Conservation (phyloP, 2,113 vertebrate genomes). For the Cyprinodon brontotheroides region DNA sequence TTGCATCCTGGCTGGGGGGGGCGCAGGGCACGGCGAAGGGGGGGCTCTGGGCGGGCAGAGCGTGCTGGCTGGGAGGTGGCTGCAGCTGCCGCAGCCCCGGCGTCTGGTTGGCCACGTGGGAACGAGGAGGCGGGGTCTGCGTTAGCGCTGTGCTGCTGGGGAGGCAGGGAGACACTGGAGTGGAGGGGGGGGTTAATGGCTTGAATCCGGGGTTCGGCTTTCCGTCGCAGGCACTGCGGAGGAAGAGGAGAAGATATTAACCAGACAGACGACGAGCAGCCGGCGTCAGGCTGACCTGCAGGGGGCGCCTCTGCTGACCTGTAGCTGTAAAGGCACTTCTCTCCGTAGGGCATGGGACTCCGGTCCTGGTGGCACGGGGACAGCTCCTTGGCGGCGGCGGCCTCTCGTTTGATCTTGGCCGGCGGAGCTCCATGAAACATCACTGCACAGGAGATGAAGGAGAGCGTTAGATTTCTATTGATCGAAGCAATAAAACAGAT, state of each 20-base stretch:
- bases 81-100: constrained; percentile 58
- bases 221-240: constrained; percentile 93
- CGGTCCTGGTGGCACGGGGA: constrained; percentile 90
- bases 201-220: constrained; percentile 90
- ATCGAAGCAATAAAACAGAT: constrained; percentile 63
- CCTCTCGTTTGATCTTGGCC: constrained; percentile 94
- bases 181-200: constrained; percentile 92
- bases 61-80: constrained; percentile 66
- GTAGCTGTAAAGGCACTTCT: constrained; percentile 99
- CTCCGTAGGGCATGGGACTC: constrained; percentile 88
- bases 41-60: constrained; percentile 75
- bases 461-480: constrained; percentile 52
- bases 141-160: constrained; percentile 58
- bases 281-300: neutral
- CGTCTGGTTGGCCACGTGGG: constrained; percentile 65
- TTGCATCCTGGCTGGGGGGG: constrained; percentile 85
- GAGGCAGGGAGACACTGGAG: constrained; percentile 85
- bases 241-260: constrained; percentile 8
- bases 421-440: constrained; percentile 94
- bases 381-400: constrained; percentile 88
- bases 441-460: constrained; percentile 77
- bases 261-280: neutral
- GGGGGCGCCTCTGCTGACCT: constrained; percentile 76
- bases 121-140: constrained; percentile 68
- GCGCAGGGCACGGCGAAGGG: constrained; percentile 88